These are phyloP conservation scores for Priocnemis perturbator DNA, from an alignment of 2,888 invertebrate species.

Conservation along the genomic window DNA sequence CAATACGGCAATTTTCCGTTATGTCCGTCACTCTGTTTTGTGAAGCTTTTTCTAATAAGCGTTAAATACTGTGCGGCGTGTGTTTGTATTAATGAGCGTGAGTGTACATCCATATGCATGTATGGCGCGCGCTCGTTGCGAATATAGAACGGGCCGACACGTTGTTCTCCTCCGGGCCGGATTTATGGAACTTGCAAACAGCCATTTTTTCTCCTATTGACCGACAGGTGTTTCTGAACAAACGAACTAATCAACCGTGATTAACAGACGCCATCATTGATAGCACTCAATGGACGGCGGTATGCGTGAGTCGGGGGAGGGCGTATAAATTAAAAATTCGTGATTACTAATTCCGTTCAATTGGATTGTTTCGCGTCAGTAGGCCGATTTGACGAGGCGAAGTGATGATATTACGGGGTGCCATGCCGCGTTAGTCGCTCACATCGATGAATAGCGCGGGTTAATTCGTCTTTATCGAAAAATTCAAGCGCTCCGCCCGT, in stretches of 20 bases:
- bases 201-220: constrained; percentile 27
- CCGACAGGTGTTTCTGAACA: constrained; percentile 46
- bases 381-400: background rate
- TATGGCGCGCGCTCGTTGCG: background rate
- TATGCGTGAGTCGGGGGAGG: too few species aligned
- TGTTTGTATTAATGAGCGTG: too few species aligned
- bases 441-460: too few species aligned
- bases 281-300: background rate
- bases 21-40: constrained; percentile 31
- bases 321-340: constrained; percentile 5
- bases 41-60: constrained; percentile 10
- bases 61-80: constrained; percentile 19
- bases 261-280: constrained; percentile 41
- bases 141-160: constrained; percentile 32
- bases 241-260: constrained; percentile 53
- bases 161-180: constrained; percentile 36
- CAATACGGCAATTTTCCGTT: background rate
- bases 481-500: too few species aligned
- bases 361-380: constrained; percentile 2
- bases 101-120: too few species aligned
- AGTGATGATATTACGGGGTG: background rate
- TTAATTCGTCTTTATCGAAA: too few species aligned
- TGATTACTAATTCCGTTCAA: constrained; percentile 17
- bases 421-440: too few species aligned
- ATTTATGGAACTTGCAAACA: constrained; percentile 38